Evolutionary conservation across 1,140 invertebrate genomes (phyloP), one percentile per base, ranked within the genome.

Genomic region (Leptopilina clavipes): DNA sequence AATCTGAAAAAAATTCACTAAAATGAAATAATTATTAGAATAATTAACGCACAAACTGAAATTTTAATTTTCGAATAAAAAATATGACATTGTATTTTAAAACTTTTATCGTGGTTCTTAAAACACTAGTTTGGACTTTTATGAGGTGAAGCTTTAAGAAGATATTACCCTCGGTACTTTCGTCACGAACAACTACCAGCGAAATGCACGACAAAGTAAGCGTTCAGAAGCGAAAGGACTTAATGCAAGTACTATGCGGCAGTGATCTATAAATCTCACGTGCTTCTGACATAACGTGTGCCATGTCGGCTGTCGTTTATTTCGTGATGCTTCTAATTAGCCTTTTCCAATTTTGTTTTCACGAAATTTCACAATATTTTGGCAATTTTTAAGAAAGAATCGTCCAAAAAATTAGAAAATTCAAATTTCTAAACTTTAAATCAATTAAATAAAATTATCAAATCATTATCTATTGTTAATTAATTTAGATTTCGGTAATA

Each of bases 171-270:
- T 43, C 70, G 40, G 25, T 19, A 71, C 44, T 44, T 71, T 45
- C 70, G 9, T 37, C 40, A 71, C 70, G 70, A 71, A 37, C 40
- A 14, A 44, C 14, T 71, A 44, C 70, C 70, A 43, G 70, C 31
- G 70, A 71, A 71, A 71, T 71, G 37, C 70, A 71, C 25, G 70
- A 71, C 25, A 45, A 71, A 71, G 70, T 44, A 44, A 71, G 70
- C 70, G 59, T 44, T 71, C 31, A n/a, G 70, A 45, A 71, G 70
- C 31, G 70, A 71, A 71, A 71, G 70, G 70, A 71, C 17, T 43
- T 44, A 45, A 71, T 71, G 40, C 70, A 45, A 44, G 37, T 71
- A 70, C 65, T 31, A 70, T 40, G 14, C 31, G 18, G 43, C 37
- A 44, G 70, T 40, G 70, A 71, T 17, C 25, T 17, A 71, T 70